A percentile compares a stretch with the other conserved stretches of the same genome.
Evolutionary conservation across 1,140 invertebrate species (phyloP).

Genomic region (Sycophila sp.): DNA sequence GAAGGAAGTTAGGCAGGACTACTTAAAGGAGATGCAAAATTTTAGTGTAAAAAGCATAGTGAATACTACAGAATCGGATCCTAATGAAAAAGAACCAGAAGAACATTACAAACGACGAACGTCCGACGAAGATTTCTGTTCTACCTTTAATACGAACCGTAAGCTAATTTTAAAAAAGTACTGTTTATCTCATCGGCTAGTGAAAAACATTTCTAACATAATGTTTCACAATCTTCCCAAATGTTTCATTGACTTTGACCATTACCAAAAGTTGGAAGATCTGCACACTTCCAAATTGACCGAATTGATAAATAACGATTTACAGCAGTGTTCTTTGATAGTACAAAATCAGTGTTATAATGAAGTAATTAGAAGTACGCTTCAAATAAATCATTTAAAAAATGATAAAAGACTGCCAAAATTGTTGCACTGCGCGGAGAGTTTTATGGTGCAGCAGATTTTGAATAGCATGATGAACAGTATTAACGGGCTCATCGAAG

Average conservation of each 20-base stretch:
- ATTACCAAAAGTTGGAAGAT: conserved; percentile 34
- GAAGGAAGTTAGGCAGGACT: conserved; percentile 51
- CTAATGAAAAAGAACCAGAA: not conserved
- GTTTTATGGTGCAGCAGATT: conserved; percentile 58
- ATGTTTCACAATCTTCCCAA: conserved; percentile 47
- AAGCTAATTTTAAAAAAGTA: conserved; percentile 47
- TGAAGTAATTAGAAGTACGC: conserved; percentile 46
- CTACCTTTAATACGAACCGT: conserved; percentile 41
- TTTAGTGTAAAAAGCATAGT: conserved; percentile 38
- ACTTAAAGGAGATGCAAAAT: conserved; percentile 51
- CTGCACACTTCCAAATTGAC: conserved; percentile 40
- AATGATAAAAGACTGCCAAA: conserved; percentile 36
- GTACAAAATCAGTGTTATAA: conserved; percentile 56
- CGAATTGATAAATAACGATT: conserved; percentile 41
- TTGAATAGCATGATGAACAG: conserved; percentile 57
- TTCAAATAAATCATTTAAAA: conserved; percentile 38
- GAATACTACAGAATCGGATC: not conserved
- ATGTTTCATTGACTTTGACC: conserved; percentile 39
- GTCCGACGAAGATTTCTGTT: not conserved
- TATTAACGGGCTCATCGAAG: conserved; percentile 54
- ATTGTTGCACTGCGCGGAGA: conserved; percentile 53
- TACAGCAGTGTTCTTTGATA: conserved; percentile 41
- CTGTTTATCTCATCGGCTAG: conserved; percentile 54
- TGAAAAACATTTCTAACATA: conserved; percentile 49
- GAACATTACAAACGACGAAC: not conserved